Percentiles rank a stretch among this genome's conserved stretches.
Evolutionary conservation across 2,888 invertebrate species (phyloP).

Genomic region (Trilocha varians): DNA sequence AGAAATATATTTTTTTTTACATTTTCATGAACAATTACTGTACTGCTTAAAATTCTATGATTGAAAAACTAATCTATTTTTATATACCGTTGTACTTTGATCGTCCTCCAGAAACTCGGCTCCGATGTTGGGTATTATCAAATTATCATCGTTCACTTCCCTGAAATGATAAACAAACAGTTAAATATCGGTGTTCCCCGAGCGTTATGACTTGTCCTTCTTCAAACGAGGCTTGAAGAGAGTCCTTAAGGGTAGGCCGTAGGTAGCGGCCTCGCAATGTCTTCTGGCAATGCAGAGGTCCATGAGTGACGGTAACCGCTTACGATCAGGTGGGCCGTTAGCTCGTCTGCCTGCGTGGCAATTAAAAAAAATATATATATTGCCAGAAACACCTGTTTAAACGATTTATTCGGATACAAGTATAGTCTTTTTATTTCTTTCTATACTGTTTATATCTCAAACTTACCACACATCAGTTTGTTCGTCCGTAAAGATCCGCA

Average conservation of each 20-base stretch:
- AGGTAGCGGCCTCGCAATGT: no score
- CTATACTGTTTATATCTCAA: background rate
- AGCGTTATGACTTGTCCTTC: no score
- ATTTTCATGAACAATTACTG: no score
- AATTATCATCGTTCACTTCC: conserved; percentile 85
- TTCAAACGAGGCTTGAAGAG: no score
- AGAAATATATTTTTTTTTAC: no score
- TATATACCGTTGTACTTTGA: conserved; percentile 62
- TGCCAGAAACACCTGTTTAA: no score
- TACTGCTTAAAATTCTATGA: background rate
- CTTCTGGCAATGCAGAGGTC: no score
- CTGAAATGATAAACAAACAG: conserved; percentile 34
- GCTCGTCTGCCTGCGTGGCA: no score
- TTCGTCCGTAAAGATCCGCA: conserved; percentile 81
- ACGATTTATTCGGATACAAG: background rate
- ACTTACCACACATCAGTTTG: conserved; percentile 80
- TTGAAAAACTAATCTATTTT: background rate
- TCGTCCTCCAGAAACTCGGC: conserved; percentile 74
- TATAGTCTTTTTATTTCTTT: background rate
- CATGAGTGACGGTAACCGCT: no score
- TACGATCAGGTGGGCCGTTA: no score
- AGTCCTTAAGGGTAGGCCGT: no score
- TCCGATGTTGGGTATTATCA: conserved; percentile 77
- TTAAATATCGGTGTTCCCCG: background rate
- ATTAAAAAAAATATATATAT: no score